Percentiles rank a stretch among this genome's conserved stretches.
phyloP scores from a whole-genome alignment of 1,140 invertebrate genomes.

The Bathynomus jamesi region DNA sequence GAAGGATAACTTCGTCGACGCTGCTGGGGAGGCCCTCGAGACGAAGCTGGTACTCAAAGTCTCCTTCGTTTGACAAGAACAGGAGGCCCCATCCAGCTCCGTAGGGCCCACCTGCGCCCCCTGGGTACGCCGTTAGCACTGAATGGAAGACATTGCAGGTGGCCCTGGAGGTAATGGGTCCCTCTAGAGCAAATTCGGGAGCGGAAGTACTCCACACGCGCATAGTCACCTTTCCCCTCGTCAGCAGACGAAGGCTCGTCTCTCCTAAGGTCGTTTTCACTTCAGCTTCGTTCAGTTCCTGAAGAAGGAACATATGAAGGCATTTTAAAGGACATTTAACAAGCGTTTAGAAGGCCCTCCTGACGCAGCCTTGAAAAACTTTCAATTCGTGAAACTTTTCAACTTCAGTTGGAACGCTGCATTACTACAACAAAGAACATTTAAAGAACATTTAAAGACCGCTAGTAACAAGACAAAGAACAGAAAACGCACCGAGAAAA shows the following conservation, averaged over 20 bases:
- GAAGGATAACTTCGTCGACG: constrained; percentile 35
- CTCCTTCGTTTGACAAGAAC: constrained; percentile 30
- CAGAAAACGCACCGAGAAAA: constrained; percentile 28
- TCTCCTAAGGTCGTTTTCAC: constrained; percentile 61
- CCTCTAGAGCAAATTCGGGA: constrained; percentile 53
- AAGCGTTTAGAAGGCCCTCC: neutral
- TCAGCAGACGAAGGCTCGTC: constrained; percentile 59
- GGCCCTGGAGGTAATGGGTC: constrained; percentile 58
- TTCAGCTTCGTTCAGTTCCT: constrained; percentile 48
- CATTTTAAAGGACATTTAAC: neutral
- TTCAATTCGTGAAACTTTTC: no score
- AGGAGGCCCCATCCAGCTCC: constrained; percentile 34
- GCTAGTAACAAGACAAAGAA: no score
- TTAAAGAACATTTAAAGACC: no score
- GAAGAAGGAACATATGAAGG: neutral
- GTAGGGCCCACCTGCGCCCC: constrained; percentile 6
- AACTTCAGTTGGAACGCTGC: no score
- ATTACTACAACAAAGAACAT: no score
- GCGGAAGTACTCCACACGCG: constrained; percentile 57
- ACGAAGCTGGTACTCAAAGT: constrained; percentile 33
- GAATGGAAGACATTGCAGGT: constrained; percentile 72
- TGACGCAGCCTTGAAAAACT: no score
- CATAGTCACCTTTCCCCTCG: constrained; percentile 59
- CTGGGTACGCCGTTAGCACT: constrained; percentile 35
- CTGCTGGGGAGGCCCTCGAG: constrained; percentile 5